Evolutionary conservation across 2,113 vertebrate genomes (phyloP).

Genomic region (Coturnix japonica): DNA sequence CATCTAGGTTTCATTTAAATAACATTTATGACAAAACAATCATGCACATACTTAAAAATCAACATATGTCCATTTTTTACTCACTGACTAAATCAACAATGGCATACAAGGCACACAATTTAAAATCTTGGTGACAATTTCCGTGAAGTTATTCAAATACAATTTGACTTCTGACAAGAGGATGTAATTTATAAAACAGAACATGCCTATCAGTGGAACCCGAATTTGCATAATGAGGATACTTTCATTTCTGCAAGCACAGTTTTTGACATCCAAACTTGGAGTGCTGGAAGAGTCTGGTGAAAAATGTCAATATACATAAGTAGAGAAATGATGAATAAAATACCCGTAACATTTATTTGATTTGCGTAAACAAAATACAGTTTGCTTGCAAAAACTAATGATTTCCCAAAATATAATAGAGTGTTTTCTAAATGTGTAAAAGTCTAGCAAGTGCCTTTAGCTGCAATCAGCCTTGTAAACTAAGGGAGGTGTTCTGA

Average conservation of each 20-base stretch:
- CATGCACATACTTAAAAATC: constrained; percentile 82
- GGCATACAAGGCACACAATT: constrained; percentile 84
- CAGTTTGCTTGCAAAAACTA: constrained; percentile 77
- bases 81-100: constrained; percentile 89
- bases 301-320: constrained; percentile 85
- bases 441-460: constrained; percentile 60
- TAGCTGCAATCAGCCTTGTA: constrained; percentile 71
- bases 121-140: constrained; percentile 95
- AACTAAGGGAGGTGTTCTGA: constrained; percentile 71
- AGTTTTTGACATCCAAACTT: constrained; percentile 89
- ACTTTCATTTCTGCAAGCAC: constrained; percentile 89
- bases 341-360: constrained; percentile 82
- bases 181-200: constrained; percentile 95
- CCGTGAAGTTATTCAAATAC: constrained; percentile 93
- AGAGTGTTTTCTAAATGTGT: constrained; percentile 68
- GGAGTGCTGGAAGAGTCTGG: constrained; percentile 78
- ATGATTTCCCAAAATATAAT: constrained; percentile 70
- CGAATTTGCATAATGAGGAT: constrained; percentile 95
- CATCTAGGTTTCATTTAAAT: constrained; percentile 87
- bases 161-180: constrained; percentile 97
- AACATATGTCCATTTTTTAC: constrained; percentile 87
- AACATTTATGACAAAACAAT: constrained; percentile 91
- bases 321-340: constrained; percentile 82
- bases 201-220: constrained; percentile 89
- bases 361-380: constrained; percentile 81